Evolutionary conservation across 2,888 invertebrate species (phyloP), one percentile per base, ranked within the genome.

Genomic region (Alentia gelatinosa): DNA sequence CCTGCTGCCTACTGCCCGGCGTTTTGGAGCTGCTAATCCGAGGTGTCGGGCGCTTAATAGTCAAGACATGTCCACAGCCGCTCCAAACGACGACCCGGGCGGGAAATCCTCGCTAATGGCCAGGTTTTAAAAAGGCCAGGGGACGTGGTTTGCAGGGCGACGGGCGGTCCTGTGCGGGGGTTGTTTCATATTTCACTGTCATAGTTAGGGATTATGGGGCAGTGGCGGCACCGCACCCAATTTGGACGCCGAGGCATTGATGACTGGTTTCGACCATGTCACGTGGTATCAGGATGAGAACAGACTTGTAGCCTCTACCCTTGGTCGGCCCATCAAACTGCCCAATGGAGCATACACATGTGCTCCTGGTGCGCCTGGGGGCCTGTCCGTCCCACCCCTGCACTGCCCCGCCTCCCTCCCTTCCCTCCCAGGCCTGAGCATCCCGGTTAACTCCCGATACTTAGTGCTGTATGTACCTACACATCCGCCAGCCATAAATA

Each of bases 121-220:
- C 3, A 68, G 30, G 63, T 12, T 68, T 68, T 30, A 30, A 30
- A 9, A 26, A 26, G 68, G 68, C 68, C 68, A 5, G 68, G 12
- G 68, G 26, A 19, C 56, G 47, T 56, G 56, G 56, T 56, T 56
- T n/a, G 47, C 30, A 4, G 68, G 68, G 68, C 15, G 15, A 12
- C 7, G 63, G 63, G 12, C 63, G n/a, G 63, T 26, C n/a, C n/a
- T 1, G 12, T 26, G 68, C 26, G 68, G 33, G 30, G 33, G 68
- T 30, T 83, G 39, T 83, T 40, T 83, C 83, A 83, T 83, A 83
- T 83, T 83, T 83, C 83, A 83, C 83, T 83, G 83, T 83, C 83
- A n/a, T 40, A 40, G 40, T 23, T 39, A 30, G 40, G 83, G 83
- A 83, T 83, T 83, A 83, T 23, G 19, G 75, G n/a, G 33, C 75